Conservation (phyloP, 2,888 invertebrate species). For the Toxonevra muliebris region DNA sequence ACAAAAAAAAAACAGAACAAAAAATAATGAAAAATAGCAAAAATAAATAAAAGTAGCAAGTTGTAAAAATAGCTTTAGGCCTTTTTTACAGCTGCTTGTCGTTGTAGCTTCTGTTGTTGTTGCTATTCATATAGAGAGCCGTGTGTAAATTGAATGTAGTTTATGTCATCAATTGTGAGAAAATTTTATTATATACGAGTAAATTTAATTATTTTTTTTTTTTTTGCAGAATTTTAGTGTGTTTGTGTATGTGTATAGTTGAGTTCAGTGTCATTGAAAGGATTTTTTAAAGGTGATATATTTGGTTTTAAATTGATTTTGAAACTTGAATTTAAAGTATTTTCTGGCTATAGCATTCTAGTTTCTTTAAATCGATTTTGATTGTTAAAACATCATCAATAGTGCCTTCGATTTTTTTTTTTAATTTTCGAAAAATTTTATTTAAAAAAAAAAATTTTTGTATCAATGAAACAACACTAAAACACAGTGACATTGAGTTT, state of each 20-base stretch:
- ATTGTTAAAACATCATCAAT: too few species aligned
- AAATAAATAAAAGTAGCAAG: not conserved
- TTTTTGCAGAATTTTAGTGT: not conserved
- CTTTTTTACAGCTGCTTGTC: constrained; percentile 17
- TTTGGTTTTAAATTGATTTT: not conserved
- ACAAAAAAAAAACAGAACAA: too few species aligned
- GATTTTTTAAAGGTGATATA: not conserved
- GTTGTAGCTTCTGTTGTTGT: not conserved
- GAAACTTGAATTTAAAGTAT: too few species aligned
- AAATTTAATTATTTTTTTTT: not conserved
- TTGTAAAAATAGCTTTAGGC: constrained; percentile 28
- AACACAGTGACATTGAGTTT: too few species aligned
- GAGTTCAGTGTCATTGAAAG: not conserved
- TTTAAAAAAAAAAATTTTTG: too few species aligned
- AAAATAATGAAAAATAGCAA: too few species aligned
- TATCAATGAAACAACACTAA: too few species aligned
- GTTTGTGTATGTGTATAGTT: not conserved
- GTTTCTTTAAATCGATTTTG: too few species aligned
- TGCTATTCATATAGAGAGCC: not conserved
- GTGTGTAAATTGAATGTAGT: constrained; percentile 10
- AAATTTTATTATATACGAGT: not conserved
- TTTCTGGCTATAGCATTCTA: too few species aligned
- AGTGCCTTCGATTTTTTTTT: too few species aligned
- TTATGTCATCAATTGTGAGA: constrained; percentile 9
- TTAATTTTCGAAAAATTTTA: too few species aligned